These are phyloP conservation scores for Trinectes maculatus DNA, from an alignment of 2,113 vertebrate genomes.

Conservation along the genomic window DNA sequence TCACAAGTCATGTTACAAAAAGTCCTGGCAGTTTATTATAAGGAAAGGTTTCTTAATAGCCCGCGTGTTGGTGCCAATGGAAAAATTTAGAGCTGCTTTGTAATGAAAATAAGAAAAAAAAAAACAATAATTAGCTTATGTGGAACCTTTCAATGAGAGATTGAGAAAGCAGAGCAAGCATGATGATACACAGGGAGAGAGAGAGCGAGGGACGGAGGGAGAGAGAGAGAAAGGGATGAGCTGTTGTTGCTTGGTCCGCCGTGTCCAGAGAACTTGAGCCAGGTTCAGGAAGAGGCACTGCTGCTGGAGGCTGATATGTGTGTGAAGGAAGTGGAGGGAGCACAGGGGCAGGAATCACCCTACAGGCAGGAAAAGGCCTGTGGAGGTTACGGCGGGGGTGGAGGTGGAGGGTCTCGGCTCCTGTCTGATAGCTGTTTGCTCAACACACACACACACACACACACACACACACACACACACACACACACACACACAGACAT, in stretches of 20 bases:
- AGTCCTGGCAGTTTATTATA: too few species aligned
- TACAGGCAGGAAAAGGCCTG: constrained; percentile 76
- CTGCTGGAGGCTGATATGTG: constrained; percentile 80
- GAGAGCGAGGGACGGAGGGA: not conserved
- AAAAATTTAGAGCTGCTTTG: too few species aligned
- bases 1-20: too few species aligned
- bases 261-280: constrained; percentile 68
- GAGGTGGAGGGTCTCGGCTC: constrained; percentile 63
- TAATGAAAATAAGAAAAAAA: too few species aligned
- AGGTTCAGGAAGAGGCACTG: constrained; percentile 73
- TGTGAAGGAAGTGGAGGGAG: constrained; percentile 75
- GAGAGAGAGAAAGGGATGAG: constrained; percentile 50
- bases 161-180: too few species aligned
- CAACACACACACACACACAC: constrained; percentile 32
- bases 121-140: too few species aligned
- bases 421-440: constrained; percentile 70
- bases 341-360: constrained; percentile 75
- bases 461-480: constrained; percentile 47
- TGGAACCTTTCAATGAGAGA: too few species aligned
- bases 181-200: too few species aligned
- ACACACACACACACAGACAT: constrained; percentile 41
- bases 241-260: constrained; percentile 59
- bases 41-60: too few species aligned
- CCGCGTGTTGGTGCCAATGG: too few species aligned
- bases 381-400: constrained; percentile 69